Evolutionary conservation across 2,797 vertebrate genomes (phyloP).

Genomic region (Pterois miles): DNA sequence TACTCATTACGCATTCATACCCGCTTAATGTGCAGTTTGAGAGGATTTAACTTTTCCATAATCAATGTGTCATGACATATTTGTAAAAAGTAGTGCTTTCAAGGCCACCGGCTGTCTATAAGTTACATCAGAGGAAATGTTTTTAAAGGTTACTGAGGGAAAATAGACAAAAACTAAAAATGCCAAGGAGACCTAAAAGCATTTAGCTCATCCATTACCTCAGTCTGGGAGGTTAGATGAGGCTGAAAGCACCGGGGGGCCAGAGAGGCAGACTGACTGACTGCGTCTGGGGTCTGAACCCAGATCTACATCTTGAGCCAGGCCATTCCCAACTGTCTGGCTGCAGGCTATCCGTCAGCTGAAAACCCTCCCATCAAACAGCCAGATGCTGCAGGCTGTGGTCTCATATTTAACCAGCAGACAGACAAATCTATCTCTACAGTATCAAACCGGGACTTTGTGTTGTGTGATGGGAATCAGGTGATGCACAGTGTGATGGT

Average conservation of each 20-base stretch:
- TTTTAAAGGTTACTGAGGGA: constrained; percentile 30
- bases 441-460: constrained; percentile 4
- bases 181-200: constrained; percentile 35
- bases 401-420: constrained; percentile 19
- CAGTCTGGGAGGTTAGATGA: constrained; percentile 35
- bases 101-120: not conserved
- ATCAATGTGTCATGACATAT: constrained; percentile 18
- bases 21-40: constrained; percentile 13
- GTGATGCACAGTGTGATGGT: constrained; percentile 1
- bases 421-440: constrained; percentile 7
- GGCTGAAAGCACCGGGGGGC: constrained; percentile 35
- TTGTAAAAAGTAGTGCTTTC: not conserved
- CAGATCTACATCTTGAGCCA: constrained; percentile 61
- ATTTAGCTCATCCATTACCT: constrained; percentile 49
- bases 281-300: constrained; percentile 53
- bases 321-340: constrained; percentile 33
- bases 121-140: constrained; percentile 12
- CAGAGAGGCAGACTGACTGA: constrained; percentile 39
- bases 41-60: constrained; percentile 25
- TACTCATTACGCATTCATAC: constrained; percentile 35
- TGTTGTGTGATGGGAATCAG: constrained; percentile 16
- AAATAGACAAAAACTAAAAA: constrained; percentile 33
- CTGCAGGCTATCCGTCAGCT: constrained; percentile 22
- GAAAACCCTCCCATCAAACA: constrained; percentile 17
- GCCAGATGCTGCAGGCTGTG: constrained; percentile 26